A percentile compares a stretch with the other conserved stretches of the same genome.
These are phyloP conservation scores for Drosophila mayri DNA, from an alignment of 1,140 invertebrate genomes.

Conservation along the genomic window DNA sequence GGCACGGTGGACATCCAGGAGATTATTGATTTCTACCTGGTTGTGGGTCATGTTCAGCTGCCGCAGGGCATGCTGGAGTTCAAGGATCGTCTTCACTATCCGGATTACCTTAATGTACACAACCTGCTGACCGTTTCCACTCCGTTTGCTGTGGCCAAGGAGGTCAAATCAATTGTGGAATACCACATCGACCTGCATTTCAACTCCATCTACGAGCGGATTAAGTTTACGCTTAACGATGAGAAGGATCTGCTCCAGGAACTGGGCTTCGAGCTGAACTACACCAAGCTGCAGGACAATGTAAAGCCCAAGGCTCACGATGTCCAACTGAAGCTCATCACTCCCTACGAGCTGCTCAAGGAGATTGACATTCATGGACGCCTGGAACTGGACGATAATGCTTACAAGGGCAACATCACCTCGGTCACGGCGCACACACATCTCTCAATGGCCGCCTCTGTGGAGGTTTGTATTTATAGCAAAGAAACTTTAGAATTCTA, in stretches of 20 bases:
- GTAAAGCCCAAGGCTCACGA: slow-evolving; percentile 85
- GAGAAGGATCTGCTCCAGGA: slow-evolving; percentile 85
- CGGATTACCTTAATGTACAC: slow-evolving; percentile 88
- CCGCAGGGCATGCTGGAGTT: slow-evolving; percentile 86
- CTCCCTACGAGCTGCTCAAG: slow-evolving; percentile 86
- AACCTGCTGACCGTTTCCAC: slow-evolving; percentile 89
- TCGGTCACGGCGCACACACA: slow-evolving; percentile 85
- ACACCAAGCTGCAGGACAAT: slow-evolving; percentile 85
- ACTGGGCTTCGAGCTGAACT: slow-evolving; percentile 84
- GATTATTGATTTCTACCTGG: slow-evolving; percentile 86
- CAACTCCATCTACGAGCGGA: slow-evolving; percentile 85
- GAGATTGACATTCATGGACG: slow-evolving; percentile 85
- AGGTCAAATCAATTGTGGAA: slow-evolving; percentile 87
- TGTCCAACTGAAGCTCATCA: slow-evolving; percentile 86
- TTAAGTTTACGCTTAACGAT: slow-evolving; percentile 85
- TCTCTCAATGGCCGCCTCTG: slow-evolving; percentile 85
- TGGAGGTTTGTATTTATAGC: slow-evolving; percentile 84
- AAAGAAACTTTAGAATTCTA: background rate
- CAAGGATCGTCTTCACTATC: slow-evolving; percentile 85
- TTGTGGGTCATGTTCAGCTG: slow-evolving; percentile 85
- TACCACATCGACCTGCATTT: slow-evolving; percentile 87
- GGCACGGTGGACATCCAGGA: slow-evolving; percentile 87
- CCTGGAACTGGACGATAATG: slow-evolving; percentile 86
- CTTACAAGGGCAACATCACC: slow-evolving; percentile 85
- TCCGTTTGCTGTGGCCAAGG: slow-evolving; percentile 87